Evolutionary conservation across 2,888 invertebrate genomes (phyloP), one percentile per base, ranked within the genome.

Genomic region (Frankliniella fusca): DNA sequence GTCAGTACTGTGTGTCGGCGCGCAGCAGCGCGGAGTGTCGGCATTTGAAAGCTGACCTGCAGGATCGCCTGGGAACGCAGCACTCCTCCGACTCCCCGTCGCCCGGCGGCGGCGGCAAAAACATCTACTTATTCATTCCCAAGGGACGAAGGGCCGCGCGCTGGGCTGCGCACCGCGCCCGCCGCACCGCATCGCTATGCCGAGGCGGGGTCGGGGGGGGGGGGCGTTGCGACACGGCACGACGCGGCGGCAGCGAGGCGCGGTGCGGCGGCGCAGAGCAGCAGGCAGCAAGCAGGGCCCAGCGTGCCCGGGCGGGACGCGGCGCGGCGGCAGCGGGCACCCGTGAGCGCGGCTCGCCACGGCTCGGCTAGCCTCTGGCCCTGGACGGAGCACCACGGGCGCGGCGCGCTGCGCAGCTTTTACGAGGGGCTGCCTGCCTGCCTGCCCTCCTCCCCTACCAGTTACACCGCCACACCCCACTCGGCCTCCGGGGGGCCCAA

Each of bases 121-220:
- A 76, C 70, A 76, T 76, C 70, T 76, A 76, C 70, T 76, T 76
- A 76, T 76, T 76, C 70, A 76, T 23, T 76, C 70, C 70, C 70
- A 27, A 76, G 70, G 70, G 70, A 76, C 70, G 70, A 27, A 76
- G 70, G 27, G 70, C 70, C 27, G 12, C 23, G 70, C 65, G 54
- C 54, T 7, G 54, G 7, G 54, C 54, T 18, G 11, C 54, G 54
- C 50, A 50, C 61, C 61, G 23, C 70, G 70, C 70, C 23, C 70
- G 70, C 54, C 11, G 54, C 3, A 3, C 70, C 54, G 2, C 61
- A n/a, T 15, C 61, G 7, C 61, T 18, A 61, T 38, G 70, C 70
- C 23, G 70, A 70, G 70, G 20, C 12, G 61, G n/a, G 61, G 18
- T 18, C 18, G 18, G 3, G 15, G 15, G 61, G 15, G 61, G 20